Evolutionary conservation across 2,888 invertebrate species (phyloP), one percentile per base, ranked within the genome.

Genomic region (Leucophenga montana): DNA sequence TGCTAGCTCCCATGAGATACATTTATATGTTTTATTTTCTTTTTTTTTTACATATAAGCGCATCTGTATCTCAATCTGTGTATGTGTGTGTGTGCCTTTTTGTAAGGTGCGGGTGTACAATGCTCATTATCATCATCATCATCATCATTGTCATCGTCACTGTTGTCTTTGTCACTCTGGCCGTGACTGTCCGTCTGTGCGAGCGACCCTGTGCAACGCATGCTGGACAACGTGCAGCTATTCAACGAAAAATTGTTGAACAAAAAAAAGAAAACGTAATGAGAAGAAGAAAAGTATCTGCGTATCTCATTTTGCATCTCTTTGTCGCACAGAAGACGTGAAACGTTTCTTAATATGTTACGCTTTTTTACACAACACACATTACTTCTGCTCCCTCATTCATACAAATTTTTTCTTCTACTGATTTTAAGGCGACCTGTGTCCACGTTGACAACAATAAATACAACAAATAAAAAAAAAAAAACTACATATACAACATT

Each of bases 401-500:
- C 39, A 11, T 3, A 20, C 4, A 13, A 56, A 56, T 2, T 11
- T 11, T 56, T 22, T 18, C 56, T 56, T 18, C n/a, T n/a, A n/a
- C n/a, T 46, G n/a, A 20, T 18, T 56, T 56, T 18, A 56, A 56
- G 39, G 13, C 73, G 82, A 81, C 82, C 82, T 82, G 81, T 81
- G 81, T 59, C 59, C 59, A 66, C 33, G 33, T 33, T n/a, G 59
- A 31, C 31, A 31, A 59, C 59, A 59, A 50, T 50, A 50, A 50
- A 18, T 1, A n/a, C n/a, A n/a, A n/a, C n/a, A n/a, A n/a, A n/a
- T n/a, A 22, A 57, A 57, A 33, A 8, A 59, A n/a, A 59, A 4
- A 31, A 27, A 5, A 81, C 77, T 80, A 73, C 78, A 80, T 76
- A 73, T 80, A 80, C 79, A 82, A 82, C 82, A 82, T 82, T 81